Evolutionary conservation across 2,797 vertebrate species (phyloP), one percentile per base, ranked within the genome.

Genomic region (Lacerta bilineata): DNA sequence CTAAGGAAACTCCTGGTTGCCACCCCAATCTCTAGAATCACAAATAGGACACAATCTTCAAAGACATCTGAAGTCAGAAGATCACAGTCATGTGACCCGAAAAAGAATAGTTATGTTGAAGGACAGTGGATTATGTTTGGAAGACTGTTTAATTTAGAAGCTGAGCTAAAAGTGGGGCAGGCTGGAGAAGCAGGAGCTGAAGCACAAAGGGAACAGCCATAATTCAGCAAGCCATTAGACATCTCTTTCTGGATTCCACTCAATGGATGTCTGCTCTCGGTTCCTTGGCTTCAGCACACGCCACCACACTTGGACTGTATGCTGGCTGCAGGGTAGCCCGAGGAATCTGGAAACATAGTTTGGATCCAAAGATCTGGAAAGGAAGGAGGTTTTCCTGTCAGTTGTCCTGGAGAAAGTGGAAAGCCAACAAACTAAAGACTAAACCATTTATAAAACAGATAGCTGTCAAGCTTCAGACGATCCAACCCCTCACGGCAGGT

Each of bases 351-450:
- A 90, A 88, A 25, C 88, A 78, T 39, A 89, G 77, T 23, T 71
- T 85, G 83, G 89, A 68, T 69, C 95, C 92, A 93, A 87, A 91
- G 90, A 36, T 88, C 93, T 95, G 89, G 50, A 93, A 93, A 68
- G 61, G 66, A 94, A 92, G 81, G 18, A 61, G 66, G 87, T 79
- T 89, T 33, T 20, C 46, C 1, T 8, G 84, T 46, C 88, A 33
- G 88, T 72, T 29, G 80, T 66, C 80, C 55, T 68, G 20, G 9
- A 59, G 33, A 27, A 39, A 59, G 69, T 39, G 1, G 23, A 13
- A 43, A 29, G 6, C 20, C 17, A 61, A 7, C 59, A 5, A 61
- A 61, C 59, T 61, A 61, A 61, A 64, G 20, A 64, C 61, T 23
- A 64, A 64, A 64, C 61, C 61, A 64, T 23, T 18, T 18, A 64